Conservation (phyloP, 2,888 invertebrate genomes). For the Spodoptera exigua region DNA sequence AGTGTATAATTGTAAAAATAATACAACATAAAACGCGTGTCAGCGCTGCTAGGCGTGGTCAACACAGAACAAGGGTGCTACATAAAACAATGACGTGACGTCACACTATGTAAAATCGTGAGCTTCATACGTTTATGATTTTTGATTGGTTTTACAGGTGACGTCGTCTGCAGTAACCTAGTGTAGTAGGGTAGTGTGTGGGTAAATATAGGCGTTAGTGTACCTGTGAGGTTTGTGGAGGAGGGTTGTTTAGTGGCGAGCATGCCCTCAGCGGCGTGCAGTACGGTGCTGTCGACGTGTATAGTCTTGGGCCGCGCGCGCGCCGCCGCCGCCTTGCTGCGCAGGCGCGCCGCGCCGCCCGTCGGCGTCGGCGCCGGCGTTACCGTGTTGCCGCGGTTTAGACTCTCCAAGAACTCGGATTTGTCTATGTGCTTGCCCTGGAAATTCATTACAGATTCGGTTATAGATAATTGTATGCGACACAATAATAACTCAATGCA, state of each 20-base stretch:
- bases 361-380: constrained; percentile 29
- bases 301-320: constrained; percentile 97
- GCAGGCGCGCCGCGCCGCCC: constrained; percentile 57
- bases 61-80: constrained; percentile 24
- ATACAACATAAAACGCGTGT: constrained; percentile 19
- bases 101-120: constrained; percentile 1
- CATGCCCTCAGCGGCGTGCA: constrained; percentile 94
- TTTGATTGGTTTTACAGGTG: too few relatives aligned
- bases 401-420: constrained; percentile 82
- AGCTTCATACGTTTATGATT: not conserved
- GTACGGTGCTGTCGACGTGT: constrained; percentile 95
- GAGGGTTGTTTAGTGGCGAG: constrained; percentile 94
- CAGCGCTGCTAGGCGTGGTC: constrained; percentile 33
- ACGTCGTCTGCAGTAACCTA: too few relatives aligned
- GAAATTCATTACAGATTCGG: constrained; percentile 14
- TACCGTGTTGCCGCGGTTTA: constrained; percentile 62
- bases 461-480: too few relatives aligned
- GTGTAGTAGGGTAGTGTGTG: too few relatives aligned
- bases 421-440: constrained; percentile 95
- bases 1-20: constrained; percentile 34
- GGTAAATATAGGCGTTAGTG: constrained; percentile 17
- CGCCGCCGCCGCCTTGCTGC: constrained; percentile 87
- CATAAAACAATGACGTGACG: constrained; percentile 26
- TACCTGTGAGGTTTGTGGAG: constrained; percentile 95
- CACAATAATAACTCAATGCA: too few relatives aligned